A percentile compares a stretch with the other conserved stretches of the same genome.
These are phyloP conservation scores for Lobophora halterata DNA, from an alignment of 2,888 invertebrate genomes.

Conservation along the genomic window DNA sequence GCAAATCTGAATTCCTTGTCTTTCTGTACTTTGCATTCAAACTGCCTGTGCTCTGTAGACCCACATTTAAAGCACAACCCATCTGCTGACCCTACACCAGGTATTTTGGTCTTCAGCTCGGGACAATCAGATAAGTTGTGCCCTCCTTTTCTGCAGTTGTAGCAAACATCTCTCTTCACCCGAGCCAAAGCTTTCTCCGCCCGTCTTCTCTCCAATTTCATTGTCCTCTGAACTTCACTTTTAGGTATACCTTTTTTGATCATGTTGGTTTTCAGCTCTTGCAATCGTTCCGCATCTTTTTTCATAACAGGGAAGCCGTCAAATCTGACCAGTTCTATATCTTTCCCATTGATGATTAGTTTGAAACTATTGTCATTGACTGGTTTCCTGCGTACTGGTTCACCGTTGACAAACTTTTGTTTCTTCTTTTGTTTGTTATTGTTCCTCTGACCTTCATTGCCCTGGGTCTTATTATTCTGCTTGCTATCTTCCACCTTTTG, in stretches of 20 bases:
- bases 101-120: conserved; percentile 79
- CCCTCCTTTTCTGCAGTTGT: conserved; percentile 88
- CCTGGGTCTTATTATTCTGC: conserved; percentile 10
- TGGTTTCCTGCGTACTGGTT: conserved; percentile 68
- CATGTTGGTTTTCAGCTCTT: conserved; percentile 82
- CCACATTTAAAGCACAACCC: conserved; percentile 95
- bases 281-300: conserved; percentile 84
- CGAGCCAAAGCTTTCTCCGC: conserved; percentile 87
- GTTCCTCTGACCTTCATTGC: conserved; percentile 9
- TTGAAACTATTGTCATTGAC: conserved; percentile 67
- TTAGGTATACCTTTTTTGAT: conserved; percentile 84
- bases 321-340: conserved; percentile 81
- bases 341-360: conserved; percentile 83
- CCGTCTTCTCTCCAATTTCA: conserved; percentile 85
- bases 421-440: conserved; percentile 39
- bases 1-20: conserved; percentile 89
- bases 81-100: conserved; percentile 69
- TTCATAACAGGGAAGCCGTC: conserved; percentile 87
- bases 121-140: conserved; percentile 92
- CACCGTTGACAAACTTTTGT: conserved; percentile 44
- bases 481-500: conserved; percentile 10
- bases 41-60: conserved; percentile 91
- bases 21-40: conserved; percentile 85
- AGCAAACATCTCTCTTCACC: conserved; percentile 86
- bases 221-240: conserved; percentile 83